phyloP scores from a whole-genome alignment of 1,140 invertebrate species.

The Pachyrhynchus sulphureomaculatus region DNA sequence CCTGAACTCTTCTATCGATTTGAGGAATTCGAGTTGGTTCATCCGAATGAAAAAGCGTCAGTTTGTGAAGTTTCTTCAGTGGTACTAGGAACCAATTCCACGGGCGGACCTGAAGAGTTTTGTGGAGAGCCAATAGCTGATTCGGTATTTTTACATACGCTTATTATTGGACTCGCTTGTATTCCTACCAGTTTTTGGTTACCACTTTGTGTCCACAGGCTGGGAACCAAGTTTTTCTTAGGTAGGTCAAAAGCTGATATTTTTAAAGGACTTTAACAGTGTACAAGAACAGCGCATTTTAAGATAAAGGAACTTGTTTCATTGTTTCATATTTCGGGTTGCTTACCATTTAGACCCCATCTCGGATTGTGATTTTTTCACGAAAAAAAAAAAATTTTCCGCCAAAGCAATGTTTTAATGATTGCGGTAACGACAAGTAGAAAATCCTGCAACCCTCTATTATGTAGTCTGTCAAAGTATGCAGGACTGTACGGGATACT shows the following conservation, averaged over 20 bases:
- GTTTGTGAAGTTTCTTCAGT: constrained; percentile 71
- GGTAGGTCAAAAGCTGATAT: constrained; percentile 54
- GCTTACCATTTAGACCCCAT: no score
- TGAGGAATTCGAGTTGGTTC: constrained; percentile 64
- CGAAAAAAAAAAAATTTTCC: no score
- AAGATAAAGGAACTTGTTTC: no score
- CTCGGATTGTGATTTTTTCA: no score
- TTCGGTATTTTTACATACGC: constrained; percentile 68
- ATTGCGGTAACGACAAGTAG: no score
- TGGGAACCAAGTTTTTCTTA: constrained; percentile 73
- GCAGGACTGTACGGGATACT: no score
- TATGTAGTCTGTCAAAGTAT: no score
- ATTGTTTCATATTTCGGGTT: no score
- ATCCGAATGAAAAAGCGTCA: constrained; percentile 64
- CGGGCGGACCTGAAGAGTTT: constrained; percentile 50
- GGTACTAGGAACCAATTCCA: constrained; percentile 44
- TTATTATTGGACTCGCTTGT: constrained; percentile 72
- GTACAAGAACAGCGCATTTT: no score
- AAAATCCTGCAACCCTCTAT: no score
- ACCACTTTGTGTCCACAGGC: constrained; percentile 68
- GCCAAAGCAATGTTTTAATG: no score
- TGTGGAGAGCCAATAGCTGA: constrained; percentile 61
- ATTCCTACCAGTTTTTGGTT: constrained; percentile 72
- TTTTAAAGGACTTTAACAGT: no score
- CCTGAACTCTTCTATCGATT: constrained; percentile 77